Evolutionary conservation across 1,140 invertebrate genomes (phyloP).

Genomic region (Lordiphosa mommai): DNA sequence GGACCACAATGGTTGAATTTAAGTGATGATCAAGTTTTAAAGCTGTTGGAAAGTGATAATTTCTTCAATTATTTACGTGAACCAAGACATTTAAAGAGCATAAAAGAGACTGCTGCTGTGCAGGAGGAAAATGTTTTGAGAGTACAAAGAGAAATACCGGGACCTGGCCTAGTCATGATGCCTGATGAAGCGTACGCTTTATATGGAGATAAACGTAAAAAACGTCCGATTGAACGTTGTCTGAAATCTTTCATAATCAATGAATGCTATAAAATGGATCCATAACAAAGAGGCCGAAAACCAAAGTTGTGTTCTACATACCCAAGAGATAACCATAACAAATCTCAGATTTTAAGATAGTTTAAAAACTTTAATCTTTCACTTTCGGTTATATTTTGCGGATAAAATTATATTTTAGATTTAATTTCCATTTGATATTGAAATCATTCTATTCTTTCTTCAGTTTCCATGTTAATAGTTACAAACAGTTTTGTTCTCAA

Average conservation of each 20-base stretch:
- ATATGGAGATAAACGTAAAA: conserved; percentile 47
- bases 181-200: conserved; percentile 33
- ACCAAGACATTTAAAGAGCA: conserved; percentile 16
- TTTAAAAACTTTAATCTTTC: too few relatives aligned
- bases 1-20: conserved; percentile 28
- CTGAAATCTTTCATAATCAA: conserved; percentile 18
- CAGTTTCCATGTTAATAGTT: too few relatives aligned
- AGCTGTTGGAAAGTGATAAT: conserved; percentile 28
- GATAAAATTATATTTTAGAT: too few relatives aligned
- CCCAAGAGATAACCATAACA: neutral
- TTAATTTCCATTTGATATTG: too few relatives aligned
- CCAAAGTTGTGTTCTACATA: neutral
- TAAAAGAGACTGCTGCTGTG: neutral
- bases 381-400: too few relatives aligned
- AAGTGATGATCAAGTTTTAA: conserved; percentile 27
- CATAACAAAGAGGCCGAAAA: neutral
- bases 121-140: neutral
- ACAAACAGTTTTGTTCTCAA: too few relatives aligned
- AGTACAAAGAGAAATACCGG: conserved; percentile 25
- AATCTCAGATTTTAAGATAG: neutral
- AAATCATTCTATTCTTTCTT: too few relatives aligned
- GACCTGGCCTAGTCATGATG: conserved; percentile 34
- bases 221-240: conserved; percentile 13
- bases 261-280: conserved; percentile 27
- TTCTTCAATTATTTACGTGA: conserved; percentile 10